A percentile compares a stretch with the other conserved stretches of the same genome.
These are phyloP conservation scores for western clawed frog (Xenopus tropicalis) DNA, from an alignment of 2,113 vertebrate species.

Conservation along the genomic window DNA sequence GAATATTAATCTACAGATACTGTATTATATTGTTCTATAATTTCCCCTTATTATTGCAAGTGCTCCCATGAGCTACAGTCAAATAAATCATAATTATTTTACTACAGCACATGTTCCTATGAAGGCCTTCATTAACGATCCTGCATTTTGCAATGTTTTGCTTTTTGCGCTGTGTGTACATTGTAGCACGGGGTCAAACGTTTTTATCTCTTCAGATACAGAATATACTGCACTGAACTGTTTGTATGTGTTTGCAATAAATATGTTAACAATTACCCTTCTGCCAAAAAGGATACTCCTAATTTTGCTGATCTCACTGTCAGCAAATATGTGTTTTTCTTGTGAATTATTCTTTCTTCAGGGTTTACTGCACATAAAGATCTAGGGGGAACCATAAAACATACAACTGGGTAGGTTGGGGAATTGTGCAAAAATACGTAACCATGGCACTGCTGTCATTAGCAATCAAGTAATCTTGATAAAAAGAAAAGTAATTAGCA, in stretches of 20 bases:
- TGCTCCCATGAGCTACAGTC: not conserved
- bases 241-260: slow-evolving; percentile 45
- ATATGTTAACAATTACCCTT: slow-evolving; percentile 45
- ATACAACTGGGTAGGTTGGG: slow-evolving; percentile 49
- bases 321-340: slow-evolving; percentile 56
- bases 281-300: slow-evolving; percentile 47
- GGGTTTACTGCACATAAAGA: slow-evolving; percentile 56
- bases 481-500: slow-evolving; percentile 72
- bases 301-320: slow-evolving; percentile 47
- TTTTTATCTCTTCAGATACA: slow-evolving; percentile 31
- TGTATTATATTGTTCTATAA: too few relatives aligned
- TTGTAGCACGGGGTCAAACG: slow-evolving; percentile 18
- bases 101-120: slow-evolving; percentile 24
- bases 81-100: slow-evolving; percentile 2
- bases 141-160: too few relatives aligned
- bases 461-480: slow-evolving; percentile 69
- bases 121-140: slow-evolving; percentile 16
- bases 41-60: not conserved
- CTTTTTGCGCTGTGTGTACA: slow-evolving; percentile 7
- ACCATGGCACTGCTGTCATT: slow-evolving; percentile 67
- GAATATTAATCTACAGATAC: too few relatives aligned
- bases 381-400: slow-evolving; percentile 54
- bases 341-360: slow-evolving; percentile 49
- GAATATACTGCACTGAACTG: slow-evolving; percentile 5
- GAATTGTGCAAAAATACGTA: slow-evolving; percentile 63